Evolutionary conservation across 2,797 vertebrate genomes (phyloP), one percentile per base, ranked within the genome.

Genomic region (Ptychobarbus kaznakovi): DNA sequence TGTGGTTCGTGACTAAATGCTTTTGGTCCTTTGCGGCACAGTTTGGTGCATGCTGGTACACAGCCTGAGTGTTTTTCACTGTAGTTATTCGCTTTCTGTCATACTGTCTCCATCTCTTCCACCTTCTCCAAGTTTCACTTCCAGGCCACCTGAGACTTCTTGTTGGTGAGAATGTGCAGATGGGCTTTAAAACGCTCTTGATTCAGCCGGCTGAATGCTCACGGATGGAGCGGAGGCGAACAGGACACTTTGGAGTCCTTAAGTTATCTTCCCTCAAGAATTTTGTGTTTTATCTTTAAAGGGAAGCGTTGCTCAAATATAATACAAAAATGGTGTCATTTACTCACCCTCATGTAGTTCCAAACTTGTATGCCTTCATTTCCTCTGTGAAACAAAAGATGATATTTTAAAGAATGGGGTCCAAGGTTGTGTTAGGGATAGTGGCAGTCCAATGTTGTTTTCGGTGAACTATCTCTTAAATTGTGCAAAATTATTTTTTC

Each of bases 1-100:
- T 90, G 86, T 75, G 90, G 87, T 89, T 85, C 84, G 80, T 88
- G 92, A 90, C 89, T 93, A 91, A 92, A 92, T 85, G 89, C 82
- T 87, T 68, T 58, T 85, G 87, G 78, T 49, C 28, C 49, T 78
- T 87, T 84, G 80, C 42, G 66, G 78, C 80, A 74, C 86, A 81
- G 85, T 80, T 89, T 87, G 89, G 83, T 82, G 81, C 63, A 86
- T 40, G 44, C 28, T 11, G 20, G n/a, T 40, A 42, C 40, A 63
- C 22, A 81, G 87, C 8, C 82, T 90, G 84, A 90, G 91, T 88
- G 85, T 56, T 81, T 82, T 87, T 86, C 82, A 72, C 87, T 88
- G 85, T 88, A 40, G 70, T 68, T 42, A 44, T 35, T 78, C 16
- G n/a, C 18, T 70, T 38, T 86, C 65, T 65, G 42, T 82, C 72